These are phyloP conservation scores for Bembecia ichneumoniformis DNA, from an alignment of 2,888 invertebrate species.

Conservation along the genomic window DNA sequence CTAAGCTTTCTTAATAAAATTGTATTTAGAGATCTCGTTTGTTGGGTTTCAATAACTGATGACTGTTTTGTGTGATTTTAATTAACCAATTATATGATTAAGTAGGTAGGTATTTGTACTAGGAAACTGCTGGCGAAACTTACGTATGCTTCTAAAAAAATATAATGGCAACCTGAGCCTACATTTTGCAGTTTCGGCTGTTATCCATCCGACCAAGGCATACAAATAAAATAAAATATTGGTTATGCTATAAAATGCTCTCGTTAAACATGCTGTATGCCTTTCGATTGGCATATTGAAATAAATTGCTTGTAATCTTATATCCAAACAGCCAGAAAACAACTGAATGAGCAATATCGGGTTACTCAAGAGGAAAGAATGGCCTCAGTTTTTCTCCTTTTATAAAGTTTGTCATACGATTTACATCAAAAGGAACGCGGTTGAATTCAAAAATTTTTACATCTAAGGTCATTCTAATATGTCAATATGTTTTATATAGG, in stretches of 20 bases:
- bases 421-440: constrained; percentile 4
- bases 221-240: constrained; percentile 36
- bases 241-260: constrained; percentile 37
- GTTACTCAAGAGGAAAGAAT: constrained; percentile 55
- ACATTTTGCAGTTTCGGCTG: background rate
- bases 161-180: background rate
- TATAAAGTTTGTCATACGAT: constrained; percentile 29
- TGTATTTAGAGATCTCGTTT: too few species aligned
- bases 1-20: too few species aligned
- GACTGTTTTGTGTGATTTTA: too few species aligned
- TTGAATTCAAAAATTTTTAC: background rate
- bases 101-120: too few species aligned
- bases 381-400: constrained; percentile 42
- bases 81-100: too few species aligned
- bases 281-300: constrained; percentile 63
- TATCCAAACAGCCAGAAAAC: constrained; percentile 69
- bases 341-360: constrained; percentile 66
- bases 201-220: background rate
- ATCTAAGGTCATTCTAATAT: background rate
- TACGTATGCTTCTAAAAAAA: too few species aligned
- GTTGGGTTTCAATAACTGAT: too few species aligned
- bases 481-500: background rate
- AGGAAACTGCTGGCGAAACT: too few species aligned
- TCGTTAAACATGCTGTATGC: constrained; percentile 39
- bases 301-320: constrained; percentile 71